Evolutionary conservation across 1,140 invertebrate genomes (phyloP).

Genomic region (Pteromalus puparum): DNA sequence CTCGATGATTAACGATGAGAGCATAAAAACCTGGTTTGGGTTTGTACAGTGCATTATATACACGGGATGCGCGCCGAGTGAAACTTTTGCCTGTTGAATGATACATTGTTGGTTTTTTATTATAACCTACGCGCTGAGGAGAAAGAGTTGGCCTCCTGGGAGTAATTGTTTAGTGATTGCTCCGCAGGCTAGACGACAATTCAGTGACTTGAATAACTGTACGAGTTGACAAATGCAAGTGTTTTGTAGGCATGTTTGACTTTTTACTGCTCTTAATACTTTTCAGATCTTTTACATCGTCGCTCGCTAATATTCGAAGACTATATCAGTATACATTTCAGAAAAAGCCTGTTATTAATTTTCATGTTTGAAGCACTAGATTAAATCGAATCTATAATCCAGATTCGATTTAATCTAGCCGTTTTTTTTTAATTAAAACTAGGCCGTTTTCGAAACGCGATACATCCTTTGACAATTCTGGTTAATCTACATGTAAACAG

Average conservation of each 20-base stretch:
- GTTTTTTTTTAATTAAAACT: no score
- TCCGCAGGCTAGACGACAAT: not conserved
- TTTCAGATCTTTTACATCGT: no score
- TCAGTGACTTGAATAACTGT: not conserved
- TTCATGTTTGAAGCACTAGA: no score
- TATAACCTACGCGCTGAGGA: not conserved
- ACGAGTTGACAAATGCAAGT: not conserved
- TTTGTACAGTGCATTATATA: not conserved
- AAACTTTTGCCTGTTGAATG: conserved; percentile 3
- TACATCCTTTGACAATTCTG: no score
- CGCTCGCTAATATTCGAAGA: no score
- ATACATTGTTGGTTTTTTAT: not conserved
- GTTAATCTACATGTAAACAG: conserved; percentile 16
- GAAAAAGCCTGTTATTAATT: no score
- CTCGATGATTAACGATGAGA: not conserved
- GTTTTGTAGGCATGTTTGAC: not conserved
- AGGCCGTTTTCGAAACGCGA: no score
- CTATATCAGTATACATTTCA: no score
- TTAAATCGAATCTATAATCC: no score
- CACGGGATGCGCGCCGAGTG: not conserved
- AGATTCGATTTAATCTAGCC: no score
- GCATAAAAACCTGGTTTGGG: not conserved
- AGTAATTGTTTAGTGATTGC: not conserved
- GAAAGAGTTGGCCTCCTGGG: not conserved
- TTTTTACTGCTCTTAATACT: not conserved